phyloP scores from a whole-genome alignment of 2,888 invertebrate species.

The Tipula unca region DNA sequence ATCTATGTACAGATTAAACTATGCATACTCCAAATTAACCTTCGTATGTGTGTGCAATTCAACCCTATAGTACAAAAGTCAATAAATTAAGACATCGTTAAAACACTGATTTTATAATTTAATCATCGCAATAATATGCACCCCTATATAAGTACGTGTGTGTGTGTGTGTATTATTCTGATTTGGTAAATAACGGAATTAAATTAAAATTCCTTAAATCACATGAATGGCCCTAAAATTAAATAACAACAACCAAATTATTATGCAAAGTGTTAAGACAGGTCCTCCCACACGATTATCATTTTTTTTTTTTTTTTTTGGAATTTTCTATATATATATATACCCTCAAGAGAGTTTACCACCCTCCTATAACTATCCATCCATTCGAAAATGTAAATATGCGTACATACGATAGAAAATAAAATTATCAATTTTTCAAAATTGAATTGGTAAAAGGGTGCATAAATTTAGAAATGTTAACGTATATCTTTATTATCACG shows the following conservation, averaged over 20 bases:
- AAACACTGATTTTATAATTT: conserved; percentile 8
- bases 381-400: not conserved
- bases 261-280: not conserved
- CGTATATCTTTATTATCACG: not conserved
- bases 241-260: not conserved
- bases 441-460: not conserved
- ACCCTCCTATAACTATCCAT: not conserved
- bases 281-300: not conserved
- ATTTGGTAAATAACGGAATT: not conserved
- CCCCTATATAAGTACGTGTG: too few relatives aligned
- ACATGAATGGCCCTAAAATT: conserved; percentile 8
- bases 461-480: not conserved
- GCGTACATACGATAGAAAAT: not conserved
- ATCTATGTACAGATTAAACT: too few relatives aligned
- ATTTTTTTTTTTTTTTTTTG: too few relatives aligned
- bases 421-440: not conserved
- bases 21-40: not conserved
- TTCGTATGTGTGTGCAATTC: not conserved
- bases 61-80: not conserved
- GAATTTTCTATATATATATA: not conserved
- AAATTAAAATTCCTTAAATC: conserved; percentile 8
- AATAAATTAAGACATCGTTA: not conserved
- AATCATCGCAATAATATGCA: not conserved
- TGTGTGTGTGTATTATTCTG: too few relatives aligned
- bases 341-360: not conserved